These are phyloP conservation scores for Apogon talboti DNA, from an alignment of 2,797 vertebrate genomes.

Conservation along the genomic window DNA sequence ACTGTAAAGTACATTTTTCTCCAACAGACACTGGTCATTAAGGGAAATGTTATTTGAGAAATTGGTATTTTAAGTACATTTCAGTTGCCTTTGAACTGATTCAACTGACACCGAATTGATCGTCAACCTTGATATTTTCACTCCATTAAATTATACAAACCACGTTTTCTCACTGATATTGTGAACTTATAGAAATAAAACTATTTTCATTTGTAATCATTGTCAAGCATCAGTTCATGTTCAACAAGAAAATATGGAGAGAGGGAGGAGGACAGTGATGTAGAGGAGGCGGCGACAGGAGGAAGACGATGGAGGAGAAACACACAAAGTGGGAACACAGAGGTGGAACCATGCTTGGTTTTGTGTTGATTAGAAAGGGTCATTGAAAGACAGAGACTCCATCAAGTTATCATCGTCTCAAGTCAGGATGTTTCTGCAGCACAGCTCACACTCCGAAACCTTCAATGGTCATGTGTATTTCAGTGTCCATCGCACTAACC, in stretches of 20 bases:
- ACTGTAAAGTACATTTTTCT: background rate
- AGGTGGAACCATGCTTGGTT: constrained; percentile 2
- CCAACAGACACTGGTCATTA: too few species aligned
- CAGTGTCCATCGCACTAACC: too few species aligned
- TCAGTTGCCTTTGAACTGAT: constrained; percentile 20
- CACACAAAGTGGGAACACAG: constrained; percentile 1
- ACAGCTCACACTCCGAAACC: background rate
- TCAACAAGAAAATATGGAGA: constrained; percentile 34
- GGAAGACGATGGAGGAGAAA: constrained; percentile 7
- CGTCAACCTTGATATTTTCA: constrained; percentile 30
- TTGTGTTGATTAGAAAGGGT: background rate
- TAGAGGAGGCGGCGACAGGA: constrained; percentile 1
- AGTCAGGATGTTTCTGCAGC: background rate
- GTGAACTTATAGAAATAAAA: constrained; percentile 60
- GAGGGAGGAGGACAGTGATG: constrained; percentile 5
- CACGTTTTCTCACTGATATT: constrained; percentile 47
- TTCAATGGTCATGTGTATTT: too few species aligned
- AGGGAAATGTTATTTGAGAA: background rate
- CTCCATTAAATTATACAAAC: constrained; percentile 57
- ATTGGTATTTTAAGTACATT: background rate
- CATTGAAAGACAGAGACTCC: constrained; percentile 18
- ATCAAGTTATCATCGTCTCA: constrained; percentile 22
- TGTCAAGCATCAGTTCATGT: constrained; percentile 63
- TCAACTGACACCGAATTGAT: constrained; percentile 34
- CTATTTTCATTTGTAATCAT: constrained; percentile 52